These are phyloP conservation scores for Choreutis nemorana DNA, from an alignment of 2,888 invertebrate species.

Conservation along the genomic window DNA sequence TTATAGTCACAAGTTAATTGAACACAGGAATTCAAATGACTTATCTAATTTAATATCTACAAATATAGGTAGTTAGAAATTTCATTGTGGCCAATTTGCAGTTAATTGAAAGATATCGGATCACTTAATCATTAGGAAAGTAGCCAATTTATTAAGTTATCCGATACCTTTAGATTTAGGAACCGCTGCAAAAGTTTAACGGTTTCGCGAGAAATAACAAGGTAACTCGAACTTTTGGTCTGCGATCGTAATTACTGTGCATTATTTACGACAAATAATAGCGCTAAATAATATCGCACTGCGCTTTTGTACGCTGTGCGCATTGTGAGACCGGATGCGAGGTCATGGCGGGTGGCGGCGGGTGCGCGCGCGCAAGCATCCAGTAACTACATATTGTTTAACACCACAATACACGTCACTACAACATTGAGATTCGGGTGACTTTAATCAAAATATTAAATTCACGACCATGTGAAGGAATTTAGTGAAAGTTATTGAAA, in stretches of 20 bases:
- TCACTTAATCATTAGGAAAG: background rate
- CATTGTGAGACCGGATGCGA: constrained; percentile 19
- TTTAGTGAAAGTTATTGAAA: no score
- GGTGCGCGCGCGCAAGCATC: constrained; percentile 26
- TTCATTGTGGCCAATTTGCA: no score
- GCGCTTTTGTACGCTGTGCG: constrained; percentile 48
- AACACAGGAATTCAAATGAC: no score
- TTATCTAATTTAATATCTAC: no score
- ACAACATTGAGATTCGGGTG: constrained; percentile 12
- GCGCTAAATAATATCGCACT: constrained; percentile 37
- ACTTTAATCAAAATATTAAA: constrained; percentile 16
- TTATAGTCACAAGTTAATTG: no score
- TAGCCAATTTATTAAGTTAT: constrained; percentile 6
- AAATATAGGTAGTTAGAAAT: no score
- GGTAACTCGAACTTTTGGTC: constrained; percentile 34
- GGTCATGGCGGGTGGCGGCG: constrained; percentile 21
- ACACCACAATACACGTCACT: constrained; percentile 19
- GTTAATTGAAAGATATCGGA: constrained; percentile 1
- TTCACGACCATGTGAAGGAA: no score
- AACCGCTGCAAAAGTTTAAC: constrained; percentile 8
- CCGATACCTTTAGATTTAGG: constrained; percentile 19
- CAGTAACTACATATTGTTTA: constrained; percentile 24
- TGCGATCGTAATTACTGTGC: constrained; percentile 29
- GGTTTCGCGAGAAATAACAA: no score
- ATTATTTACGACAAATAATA: constrained; percentile 37